Conservation (phyloP, 2,113 vertebrate species). For the Corvus cornix region DNA sequence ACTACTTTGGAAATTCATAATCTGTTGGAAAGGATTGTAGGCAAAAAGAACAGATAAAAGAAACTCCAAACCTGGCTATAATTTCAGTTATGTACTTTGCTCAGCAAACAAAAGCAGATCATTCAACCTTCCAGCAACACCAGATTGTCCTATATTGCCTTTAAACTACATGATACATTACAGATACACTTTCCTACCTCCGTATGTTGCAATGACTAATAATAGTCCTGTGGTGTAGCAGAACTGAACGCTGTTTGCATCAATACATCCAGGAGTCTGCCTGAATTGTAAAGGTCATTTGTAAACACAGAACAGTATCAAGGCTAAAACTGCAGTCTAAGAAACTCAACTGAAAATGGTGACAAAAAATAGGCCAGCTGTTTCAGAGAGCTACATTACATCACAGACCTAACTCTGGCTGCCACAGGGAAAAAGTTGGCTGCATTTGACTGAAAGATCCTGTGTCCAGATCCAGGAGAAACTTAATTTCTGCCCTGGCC, state of each 20-base stretch:
- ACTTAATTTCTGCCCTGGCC: neutral
- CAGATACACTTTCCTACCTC: slow-evolving; percentile 50
- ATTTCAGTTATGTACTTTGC: neutral
- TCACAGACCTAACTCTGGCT: neutral
- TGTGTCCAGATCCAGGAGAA: neutral
- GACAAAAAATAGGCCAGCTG: neutral
- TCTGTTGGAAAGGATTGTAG: neutral
- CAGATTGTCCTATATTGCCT: slow-evolving; percentile 29
- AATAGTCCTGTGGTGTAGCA: slow-evolving; percentile 62
- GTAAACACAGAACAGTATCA: neutral
- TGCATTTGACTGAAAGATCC: neutral
- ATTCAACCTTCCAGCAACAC: slow-evolving; percentile 9
- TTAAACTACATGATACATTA: slow-evolving; percentile 22
- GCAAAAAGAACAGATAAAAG: neutral
- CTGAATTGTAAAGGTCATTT: slow-evolving; percentile 54
- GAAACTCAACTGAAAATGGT: neutral
- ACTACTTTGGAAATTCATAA: neutral
- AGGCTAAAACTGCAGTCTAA: slow-evolving; percentile 10
- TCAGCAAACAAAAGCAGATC: slow-evolving; percentile 39
- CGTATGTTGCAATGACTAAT: slow-evolving; percentile 70
- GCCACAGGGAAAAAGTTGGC: neutral
- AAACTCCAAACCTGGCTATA: neutral
- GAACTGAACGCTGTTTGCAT: slow-evolving; percentile 50
- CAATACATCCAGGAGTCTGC: slow-evolving; percentile 38
- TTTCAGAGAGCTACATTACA: neutral